Evolutionary conservation across 2,113 vertebrate genomes (phyloP), one percentile per base, ranked within the genome.

Genomic region (Dissostichus mawsoni): DNA sequence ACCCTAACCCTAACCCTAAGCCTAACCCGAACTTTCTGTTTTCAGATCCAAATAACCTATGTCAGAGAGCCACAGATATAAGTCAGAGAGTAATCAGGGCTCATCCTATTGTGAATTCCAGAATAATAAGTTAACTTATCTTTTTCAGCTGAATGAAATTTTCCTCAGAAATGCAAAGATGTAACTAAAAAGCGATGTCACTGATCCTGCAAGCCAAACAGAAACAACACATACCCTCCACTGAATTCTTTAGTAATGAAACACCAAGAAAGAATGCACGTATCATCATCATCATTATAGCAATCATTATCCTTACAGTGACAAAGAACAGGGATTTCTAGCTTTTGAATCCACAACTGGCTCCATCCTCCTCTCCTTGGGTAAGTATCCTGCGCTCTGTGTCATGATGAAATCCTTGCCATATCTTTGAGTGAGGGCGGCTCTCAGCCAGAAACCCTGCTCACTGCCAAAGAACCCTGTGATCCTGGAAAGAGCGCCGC

Each of bases 391-490:
- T 14, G 64, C 20, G 4, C 55, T 55, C 36, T 55, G 56, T 71
- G 62, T 90, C 84, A 70, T 47, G 70, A 56, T 78, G 78, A 90
- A 79, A 76, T 86, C 86, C 80, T 86, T 76, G 78, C 80, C 80
- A 65, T 81, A 74, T 72, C 74, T 84, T 44, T 65, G 77, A 86
- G 76, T 70, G 70, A 86, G 78, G 50, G 76, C 29, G 83, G 81
- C 83, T 78, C 80, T 81, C 71, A 65, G 86, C 80, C 83, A 86
- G 69, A 57, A 57, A 50, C 50, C 16, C 53, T 74, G 67, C 70
- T 73, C 71, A 11, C 80, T 91, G 88, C 86, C 85, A 88, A 86
- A 76, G 76, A 88, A 69, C 66, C 63, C 44, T 80, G 52, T 84
- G 81, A 78, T 81, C 83, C 81, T 70, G 70, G 68, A 59, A 78